A percentile compares a stretch with the other conserved stretches of the same genome.
These are phyloP conservation scores for Drosophila peninsularis DNA, from an alignment of 2,888 invertebrate genomes.

Conservation along the genomic window DNA sequence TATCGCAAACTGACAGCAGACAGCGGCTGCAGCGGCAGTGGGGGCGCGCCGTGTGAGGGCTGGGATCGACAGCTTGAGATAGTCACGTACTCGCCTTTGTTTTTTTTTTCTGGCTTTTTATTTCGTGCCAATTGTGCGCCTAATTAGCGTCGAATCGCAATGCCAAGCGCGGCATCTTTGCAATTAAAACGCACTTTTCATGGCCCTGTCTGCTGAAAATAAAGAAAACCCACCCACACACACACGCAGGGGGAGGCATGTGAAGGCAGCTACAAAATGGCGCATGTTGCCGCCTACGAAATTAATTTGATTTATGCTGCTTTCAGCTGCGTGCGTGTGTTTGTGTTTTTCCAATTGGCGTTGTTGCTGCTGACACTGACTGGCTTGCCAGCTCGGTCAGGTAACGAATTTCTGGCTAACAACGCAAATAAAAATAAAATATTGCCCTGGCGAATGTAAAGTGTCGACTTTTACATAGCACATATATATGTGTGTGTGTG, in stretches of 20 bases:
- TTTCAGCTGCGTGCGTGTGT: conserved; percentile 31
- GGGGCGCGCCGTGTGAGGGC: too few species aligned
- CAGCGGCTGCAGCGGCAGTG: too few species aligned
- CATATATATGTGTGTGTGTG: conserved; percentile 50
- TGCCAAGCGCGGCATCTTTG: conserved; percentile 65
- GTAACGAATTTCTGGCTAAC: conserved; percentile 76
- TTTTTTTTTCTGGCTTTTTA: conserved; percentile 63
- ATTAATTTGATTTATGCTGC: conserved; percentile 82
- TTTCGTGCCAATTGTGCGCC: conserved; percentile 78
- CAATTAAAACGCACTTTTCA: conserved; percentile 82
- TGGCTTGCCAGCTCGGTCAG: conserved; percentile 47
- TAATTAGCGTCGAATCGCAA: conserved; percentile 76
- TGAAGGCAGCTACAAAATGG: conserved; percentile 62
- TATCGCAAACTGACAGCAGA: conserved; percentile 54
- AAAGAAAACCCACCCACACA: conserved; percentile 13
- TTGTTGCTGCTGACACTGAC: conserved; percentile 31
- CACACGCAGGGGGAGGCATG: not conserved
- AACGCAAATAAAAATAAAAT: conserved; percentile 74
- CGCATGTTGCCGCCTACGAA: conserved; percentile 78
- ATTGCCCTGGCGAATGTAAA: conserved; percentile 73
- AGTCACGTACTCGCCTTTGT: conserved; percentile 74
- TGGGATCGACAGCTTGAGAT: conserved; percentile 75
- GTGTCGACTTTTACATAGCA: conserved; percentile 76
- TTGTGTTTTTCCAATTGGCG: conserved; percentile 43
- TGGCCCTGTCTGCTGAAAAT: conserved; percentile 35